Evolutionary conservation across 2,888 invertebrate species (phyloP).

Genomic region (Cacoxenus indagator): DNA sequence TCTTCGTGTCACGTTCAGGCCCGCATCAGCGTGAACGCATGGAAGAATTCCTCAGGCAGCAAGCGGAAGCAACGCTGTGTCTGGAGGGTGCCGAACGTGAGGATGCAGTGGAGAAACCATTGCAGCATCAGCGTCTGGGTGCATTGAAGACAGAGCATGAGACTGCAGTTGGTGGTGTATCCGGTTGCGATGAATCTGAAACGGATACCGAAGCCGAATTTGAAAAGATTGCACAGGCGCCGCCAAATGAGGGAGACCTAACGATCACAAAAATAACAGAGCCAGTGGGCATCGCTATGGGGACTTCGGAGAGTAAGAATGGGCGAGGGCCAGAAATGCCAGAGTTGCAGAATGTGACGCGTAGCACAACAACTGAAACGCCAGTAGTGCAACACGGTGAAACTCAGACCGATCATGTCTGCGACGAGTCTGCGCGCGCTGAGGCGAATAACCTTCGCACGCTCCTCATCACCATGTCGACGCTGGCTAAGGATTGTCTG

Average conservation of each 20-base stretch:
- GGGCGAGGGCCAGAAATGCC: too few species aligned
- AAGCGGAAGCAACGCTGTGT: slow-evolving; percentile 25
- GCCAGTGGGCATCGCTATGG: slow-evolving; percentile 50
- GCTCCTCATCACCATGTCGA: slow-evolving; percentile 72
- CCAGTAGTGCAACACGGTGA: slow-evolving; percentile 59
- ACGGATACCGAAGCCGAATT: slow-evolving; percentile 84
- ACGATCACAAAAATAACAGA: slow-evolving; percentile 70
- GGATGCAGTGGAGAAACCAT: slow-evolving; percentile 29
- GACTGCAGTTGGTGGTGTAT: neutral
- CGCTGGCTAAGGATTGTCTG: slow-evolving; percentile 74
- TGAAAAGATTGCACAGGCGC: slow-evolving; percentile 77
- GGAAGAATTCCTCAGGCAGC: slow-evolving; percentile 41
- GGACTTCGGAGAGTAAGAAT: too few species aligned
- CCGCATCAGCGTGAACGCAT: slow-evolving; percentile 40
- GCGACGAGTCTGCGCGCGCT: slow-evolving; percentile 73
- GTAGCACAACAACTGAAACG: slow-evolving; percentile 62
- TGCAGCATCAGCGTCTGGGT: slow-evolving; percentile 38
- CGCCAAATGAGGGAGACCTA: slow-evolving; percentile 57
- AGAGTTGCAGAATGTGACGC: too few species aligned
- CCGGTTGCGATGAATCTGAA: slow-evolving; percentile 84
- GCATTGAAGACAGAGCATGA: slow-evolving; percentile 39
- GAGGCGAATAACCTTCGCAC: slow-evolving; percentile 71
- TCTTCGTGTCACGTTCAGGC: slow-evolving; percentile 75
- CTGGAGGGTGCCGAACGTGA: slow-evolving; percentile 12
- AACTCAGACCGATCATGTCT: slow-evolving; percentile 72